phyloP scores from a whole-genome alignment of 23 tunicate species.

The Aplidium turbinatum region DNA sequence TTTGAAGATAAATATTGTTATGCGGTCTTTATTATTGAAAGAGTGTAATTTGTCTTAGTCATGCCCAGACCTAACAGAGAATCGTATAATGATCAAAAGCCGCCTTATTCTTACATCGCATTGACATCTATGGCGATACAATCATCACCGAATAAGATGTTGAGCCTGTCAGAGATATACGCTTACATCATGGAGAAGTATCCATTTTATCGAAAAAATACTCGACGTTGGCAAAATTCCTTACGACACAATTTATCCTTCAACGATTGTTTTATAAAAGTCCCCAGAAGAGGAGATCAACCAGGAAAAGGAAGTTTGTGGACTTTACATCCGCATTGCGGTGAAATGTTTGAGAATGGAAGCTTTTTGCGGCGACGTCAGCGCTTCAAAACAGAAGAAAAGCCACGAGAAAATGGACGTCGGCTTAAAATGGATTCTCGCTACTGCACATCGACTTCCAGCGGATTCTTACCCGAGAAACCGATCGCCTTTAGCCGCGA shows the following conservation, averaged over 20 bases:
- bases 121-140: conserved; percentile 95
- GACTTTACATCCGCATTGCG: conserved; percentile 90
- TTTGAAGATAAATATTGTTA: no score
- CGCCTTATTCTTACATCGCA: conserved; percentile 95
- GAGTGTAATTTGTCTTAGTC: no score
- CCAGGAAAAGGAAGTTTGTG: conserved; percentile 94
- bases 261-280: conserved; percentile 92
- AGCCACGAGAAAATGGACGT: not conserved
- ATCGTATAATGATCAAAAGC: conserved; percentile 91
- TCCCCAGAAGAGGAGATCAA: conserved; percentile 82
- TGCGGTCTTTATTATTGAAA: no score
- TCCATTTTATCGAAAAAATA: conserved; percentile 94
- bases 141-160: conserved; percentile 86
- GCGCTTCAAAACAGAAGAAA: conserved; percentile 64
- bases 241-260: conserved; percentile 87
- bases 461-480: not conserved
- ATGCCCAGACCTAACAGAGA: conserved; percentile 95
- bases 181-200: conserved; percentile 86
- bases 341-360: conserved; percentile 97
- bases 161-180: conserved; percentile 91
- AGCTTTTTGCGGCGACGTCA: conserved; percentile 85
- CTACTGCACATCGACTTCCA: not conserved
- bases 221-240: conserved; percentile 98
- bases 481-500: no score
- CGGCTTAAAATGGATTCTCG: conserved; percentile 1